Evolutionary conservation across 2,888 invertebrate genomes (phyloP).

Genomic region (Dioctria rufipes): DNA sequence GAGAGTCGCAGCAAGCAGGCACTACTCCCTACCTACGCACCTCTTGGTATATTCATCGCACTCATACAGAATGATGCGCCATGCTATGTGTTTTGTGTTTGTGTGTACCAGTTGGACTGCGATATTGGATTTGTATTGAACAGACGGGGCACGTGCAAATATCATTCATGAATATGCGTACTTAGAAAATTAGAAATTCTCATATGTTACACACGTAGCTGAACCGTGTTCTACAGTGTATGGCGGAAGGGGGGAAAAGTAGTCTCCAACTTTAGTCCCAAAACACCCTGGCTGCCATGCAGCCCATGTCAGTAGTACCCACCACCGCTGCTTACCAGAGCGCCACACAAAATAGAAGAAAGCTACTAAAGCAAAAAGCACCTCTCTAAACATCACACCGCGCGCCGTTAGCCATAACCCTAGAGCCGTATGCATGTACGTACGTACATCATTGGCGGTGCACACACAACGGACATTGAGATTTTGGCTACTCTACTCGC

Average conservation of each 20-base stretch:
- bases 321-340: no score
- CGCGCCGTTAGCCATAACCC: no score
- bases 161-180: conserved; percentile 39
- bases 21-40: no score
- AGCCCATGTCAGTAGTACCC: background rate
- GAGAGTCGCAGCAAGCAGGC: conserved; percentile 4
- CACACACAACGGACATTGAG: no score
- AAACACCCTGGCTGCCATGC: background rate
- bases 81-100: no score
- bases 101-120: conserved; percentile 5
- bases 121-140: background rate
- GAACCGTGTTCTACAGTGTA: conserved; percentile 12
- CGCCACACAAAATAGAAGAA: no score
- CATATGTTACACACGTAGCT: conserved; percentile 58
- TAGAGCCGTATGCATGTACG: no score
- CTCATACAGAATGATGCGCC: conserved; percentile 32
- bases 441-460: no score
- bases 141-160: conserved; percentile 48
- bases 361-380: no score
- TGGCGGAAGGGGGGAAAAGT: conserved; percentile 53
- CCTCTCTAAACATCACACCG: no score
- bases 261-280: background rate
- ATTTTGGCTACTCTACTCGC: no score
- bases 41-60: no score
- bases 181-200: conserved; percentile 59